Evolutionary conservation across 1,140 invertebrate genomes (phyloP).

Genomic region (Ditylenchus dipsaci): DNA sequence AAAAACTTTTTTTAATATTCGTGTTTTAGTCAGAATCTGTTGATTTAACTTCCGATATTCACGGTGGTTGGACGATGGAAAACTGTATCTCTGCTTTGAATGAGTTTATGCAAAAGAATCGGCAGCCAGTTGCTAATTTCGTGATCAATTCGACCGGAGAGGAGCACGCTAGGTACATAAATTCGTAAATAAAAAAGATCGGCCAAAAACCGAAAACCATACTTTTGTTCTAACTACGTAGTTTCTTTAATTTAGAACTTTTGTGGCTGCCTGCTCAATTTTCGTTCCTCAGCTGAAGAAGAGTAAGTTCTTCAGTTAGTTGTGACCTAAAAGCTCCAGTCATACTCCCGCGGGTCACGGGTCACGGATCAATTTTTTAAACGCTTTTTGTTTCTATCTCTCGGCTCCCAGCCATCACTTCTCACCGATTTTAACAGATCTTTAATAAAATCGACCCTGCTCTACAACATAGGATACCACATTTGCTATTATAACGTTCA

Average conservation of each 20-base stretch:
- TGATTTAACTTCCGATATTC: slow-evolving; percentile 39
- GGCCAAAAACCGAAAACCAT: too few species aligned
- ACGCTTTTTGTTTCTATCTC: too few species aligned
- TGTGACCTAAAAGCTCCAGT: too few species aligned
- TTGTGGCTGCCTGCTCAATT: slow-evolving; percentile 25
- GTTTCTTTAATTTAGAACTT: slow-evolving; percentile 19
- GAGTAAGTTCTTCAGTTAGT: neutral
- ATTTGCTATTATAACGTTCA: too few species aligned
- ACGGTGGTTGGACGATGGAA: slow-evolving; percentile 42
- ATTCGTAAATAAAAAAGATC: too few species aligned
- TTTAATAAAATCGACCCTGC: too few species aligned
- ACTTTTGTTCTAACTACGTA: neutral
- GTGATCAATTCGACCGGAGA: neutral
- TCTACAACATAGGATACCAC: too few species aligned
- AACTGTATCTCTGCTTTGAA: slow-evolving; percentile 40
- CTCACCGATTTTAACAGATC: too few species aligned
- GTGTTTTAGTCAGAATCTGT: slow-evolving; percentile 38
- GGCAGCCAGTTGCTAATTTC: slow-evolving; percentile 3
- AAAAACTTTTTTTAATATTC: neutral
- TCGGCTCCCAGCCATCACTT: too few species aligned
- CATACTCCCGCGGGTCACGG: too few species aligned
- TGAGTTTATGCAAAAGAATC: slow-evolving; percentile 37
- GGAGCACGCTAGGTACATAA: neutral
- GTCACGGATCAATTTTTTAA: too few species aligned
- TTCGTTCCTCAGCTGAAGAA: slow-evolving; percentile 11